phyloP scores from a whole-genome alignment of 1,140 invertebrate species.

The Solenopsis fugax region DNA sequence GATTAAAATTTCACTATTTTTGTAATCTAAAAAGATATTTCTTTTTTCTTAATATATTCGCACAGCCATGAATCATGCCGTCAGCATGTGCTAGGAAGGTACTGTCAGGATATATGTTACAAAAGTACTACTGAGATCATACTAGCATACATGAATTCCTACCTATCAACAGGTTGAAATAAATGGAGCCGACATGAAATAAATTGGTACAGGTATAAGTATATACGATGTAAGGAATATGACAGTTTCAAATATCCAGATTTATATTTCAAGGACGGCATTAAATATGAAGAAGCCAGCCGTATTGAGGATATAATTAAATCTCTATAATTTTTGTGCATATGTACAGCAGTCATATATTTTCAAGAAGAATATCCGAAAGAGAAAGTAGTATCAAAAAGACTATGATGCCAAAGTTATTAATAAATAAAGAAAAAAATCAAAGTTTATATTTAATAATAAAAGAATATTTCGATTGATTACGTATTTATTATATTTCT shows the following conservation, averaged over 20 bases:
- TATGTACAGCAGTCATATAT: not conserved
- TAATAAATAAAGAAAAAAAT: not conserved
- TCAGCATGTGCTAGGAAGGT: slow-evolving; percentile 23
- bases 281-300: slow-evolving; percentile 7
- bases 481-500: not conserved
- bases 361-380: not conserved
- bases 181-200: slow-evolving; percentile 62
- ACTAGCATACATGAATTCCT: slow-evolving; percentile 59
- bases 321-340: not conserved
- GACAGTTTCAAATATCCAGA: slow-evolving; percentile 37
- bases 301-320: slow-evolving; percentile 17
- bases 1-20: not conserved
- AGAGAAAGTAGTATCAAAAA: not conserved
- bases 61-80: slow-evolving; percentile 15
- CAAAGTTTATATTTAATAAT: slow-evolving; percentile 3
- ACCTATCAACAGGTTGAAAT: slow-evolving; percentile 65
- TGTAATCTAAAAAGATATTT: not conserved
- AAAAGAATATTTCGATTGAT: not conserved
- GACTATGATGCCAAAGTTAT: not conserved
- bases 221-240: slow-evolving; percentile 27
- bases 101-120: slow-evolving; percentile 56
- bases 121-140: slow-evolving; percentile 56
- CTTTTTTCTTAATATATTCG: slow-evolving; percentile 6
- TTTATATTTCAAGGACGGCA: slow-evolving; percentile 39
- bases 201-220: slow-evolving; percentile 62